Conservation (phyloP, 2,888 invertebrate species). For the Morpho achilles region DNA sequence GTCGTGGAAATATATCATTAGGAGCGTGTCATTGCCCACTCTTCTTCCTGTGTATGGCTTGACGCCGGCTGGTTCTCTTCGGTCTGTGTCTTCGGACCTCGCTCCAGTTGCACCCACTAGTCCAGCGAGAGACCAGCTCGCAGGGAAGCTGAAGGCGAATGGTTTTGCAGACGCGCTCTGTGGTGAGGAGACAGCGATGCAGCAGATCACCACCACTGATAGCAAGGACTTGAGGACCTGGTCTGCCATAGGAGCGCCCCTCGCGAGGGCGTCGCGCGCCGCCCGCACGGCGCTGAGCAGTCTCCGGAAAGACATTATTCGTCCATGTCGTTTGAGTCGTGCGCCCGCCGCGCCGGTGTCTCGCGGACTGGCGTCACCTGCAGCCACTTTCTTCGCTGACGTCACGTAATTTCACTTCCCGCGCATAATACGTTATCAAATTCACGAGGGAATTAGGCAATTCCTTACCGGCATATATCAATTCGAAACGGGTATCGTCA, state of each 20-base stretch:
- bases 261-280: slow-evolving; percentile 58
- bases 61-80: slow-evolving; percentile 59
- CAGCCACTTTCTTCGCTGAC: slow-evolving; percentile 44
- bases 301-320: slow-evolving; percentile 60
- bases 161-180: slow-evolving; percentile 70
- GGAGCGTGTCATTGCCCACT: slow-evolving; percentile 81
- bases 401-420: slow-evolving; percentile 41
- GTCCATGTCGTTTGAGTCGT: slow-evolving; percentile 41
- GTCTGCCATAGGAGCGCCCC: slow-evolving; percentile 63
- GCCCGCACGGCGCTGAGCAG: slow-evolving; percentile 61
- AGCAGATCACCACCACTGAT: slow-evolving; percentile 62
- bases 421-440: slow-evolving; percentile 35
- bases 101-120: slow-evolving; percentile 63
- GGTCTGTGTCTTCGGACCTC: slow-evolving; percentile 49
- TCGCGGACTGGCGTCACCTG: slow-evolving; percentile 38
- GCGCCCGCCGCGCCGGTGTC: slow-evolving; percentile 42
- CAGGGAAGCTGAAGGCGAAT: slow-evolving; percentile 67
- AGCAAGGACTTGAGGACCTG: slow-evolving; percentile 62
- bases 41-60: slow-evolving; percentile 83
- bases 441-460: slow-evolving; percentile 27
- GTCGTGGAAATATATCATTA: slow-evolving; percentile 89
- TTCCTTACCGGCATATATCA: neutral
- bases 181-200: slow-evolving; percentile 67
- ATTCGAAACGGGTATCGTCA: neutral
- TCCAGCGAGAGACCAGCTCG: slow-evolving; percentile 70